Evolutionary conservation across 1,140 invertebrate species (phyloP).

Genomic region (Acromyrmex echinatior): DNA sequence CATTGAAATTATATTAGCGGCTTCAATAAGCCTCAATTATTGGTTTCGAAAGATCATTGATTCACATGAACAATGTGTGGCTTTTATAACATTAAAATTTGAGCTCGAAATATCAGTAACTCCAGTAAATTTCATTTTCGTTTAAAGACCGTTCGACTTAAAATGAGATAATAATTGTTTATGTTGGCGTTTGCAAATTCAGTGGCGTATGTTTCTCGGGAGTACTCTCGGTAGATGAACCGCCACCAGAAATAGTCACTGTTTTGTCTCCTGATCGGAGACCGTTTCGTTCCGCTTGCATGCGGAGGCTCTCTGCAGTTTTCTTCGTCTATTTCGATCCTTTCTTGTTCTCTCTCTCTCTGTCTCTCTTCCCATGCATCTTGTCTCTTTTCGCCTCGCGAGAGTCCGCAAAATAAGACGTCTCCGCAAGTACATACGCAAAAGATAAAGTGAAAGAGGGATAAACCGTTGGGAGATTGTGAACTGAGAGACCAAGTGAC

Average conservation of each 20-base stretch:
- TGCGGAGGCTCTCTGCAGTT: neutral
- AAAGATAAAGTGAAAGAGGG: constrained; percentile 31
- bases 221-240: constrained; percentile 15
- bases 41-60: constrained; percentile 7
- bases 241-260: constrained; percentile 59
- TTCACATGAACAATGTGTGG: constrained; percentile 20
- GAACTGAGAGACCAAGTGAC: constrained; percentile 18
- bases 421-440: constrained; percentile 25
- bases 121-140: neutral
- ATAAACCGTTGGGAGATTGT: constrained; percentile 8
- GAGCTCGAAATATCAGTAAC: neutral
- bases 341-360: neutral
- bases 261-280: constrained; percentile 60
- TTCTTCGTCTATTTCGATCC: constrained; percentile 36
- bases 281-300: neutral
- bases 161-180: constrained; percentile 33
- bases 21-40: constrained; percentile 16
- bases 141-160: constrained; percentile 10
- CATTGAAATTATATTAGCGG: neutral
- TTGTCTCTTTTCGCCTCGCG: constrained; percentile 18
- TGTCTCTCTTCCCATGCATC: neutral
- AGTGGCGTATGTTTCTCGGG: neutral
- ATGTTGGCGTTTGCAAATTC: neutral
- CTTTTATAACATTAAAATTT: neutral
- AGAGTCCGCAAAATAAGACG: constrained; percentile 24